Evolutionary conservation across 2,888 invertebrate species (phyloP).

Genomic region (Sminthurides aquaticus): DNA sequence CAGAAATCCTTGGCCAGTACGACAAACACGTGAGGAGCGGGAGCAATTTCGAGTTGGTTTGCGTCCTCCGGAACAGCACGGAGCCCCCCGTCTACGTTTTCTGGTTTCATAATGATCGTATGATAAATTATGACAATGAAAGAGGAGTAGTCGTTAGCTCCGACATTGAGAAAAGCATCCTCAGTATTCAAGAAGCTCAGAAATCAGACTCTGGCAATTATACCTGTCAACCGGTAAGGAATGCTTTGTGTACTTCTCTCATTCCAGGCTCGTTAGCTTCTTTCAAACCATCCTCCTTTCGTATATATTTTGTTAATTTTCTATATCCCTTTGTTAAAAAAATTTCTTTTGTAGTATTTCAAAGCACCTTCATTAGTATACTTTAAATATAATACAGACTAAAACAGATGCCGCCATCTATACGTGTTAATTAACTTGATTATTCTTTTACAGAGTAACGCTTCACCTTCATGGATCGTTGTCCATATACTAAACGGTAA

Average conservation of each 20-base stretch:
- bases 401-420: no score
- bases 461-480: slow-evolving; percentile 46
- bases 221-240: slow-evolving; percentile 45
- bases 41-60: slow-evolving; percentile 70
- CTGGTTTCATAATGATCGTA: slow-evolving; percentile 74
- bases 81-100: slow-evolving; percentile 76
- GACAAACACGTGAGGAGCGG: slow-evolving; percentile 83
- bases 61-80: slow-evolving; percentile 73
- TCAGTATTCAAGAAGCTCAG: slow-evolving; percentile 52
- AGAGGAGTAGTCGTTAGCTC: slow-evolving; percentile 53
- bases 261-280: background rate
- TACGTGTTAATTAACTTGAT: no score
- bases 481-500: slow-evolving; percentile 47
- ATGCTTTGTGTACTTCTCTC: background rate
- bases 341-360: no score
- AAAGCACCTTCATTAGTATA: no score
- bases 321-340: no score
- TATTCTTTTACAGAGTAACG: slow-evolving; percentile 42
- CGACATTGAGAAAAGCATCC: slow-evolving; percentile 45
- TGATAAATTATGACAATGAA: slow-evolving; percentile 72
- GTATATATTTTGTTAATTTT: no score
- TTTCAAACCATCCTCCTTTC: no score
- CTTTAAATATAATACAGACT: no score
- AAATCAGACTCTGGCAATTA: slow-evolving; percentile 56
- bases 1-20: slow-evolving; percentile 75